Base-by-base conservation (phyloP, 2,888 invertebrate genomes). In the Perdita meconis region DNA sequence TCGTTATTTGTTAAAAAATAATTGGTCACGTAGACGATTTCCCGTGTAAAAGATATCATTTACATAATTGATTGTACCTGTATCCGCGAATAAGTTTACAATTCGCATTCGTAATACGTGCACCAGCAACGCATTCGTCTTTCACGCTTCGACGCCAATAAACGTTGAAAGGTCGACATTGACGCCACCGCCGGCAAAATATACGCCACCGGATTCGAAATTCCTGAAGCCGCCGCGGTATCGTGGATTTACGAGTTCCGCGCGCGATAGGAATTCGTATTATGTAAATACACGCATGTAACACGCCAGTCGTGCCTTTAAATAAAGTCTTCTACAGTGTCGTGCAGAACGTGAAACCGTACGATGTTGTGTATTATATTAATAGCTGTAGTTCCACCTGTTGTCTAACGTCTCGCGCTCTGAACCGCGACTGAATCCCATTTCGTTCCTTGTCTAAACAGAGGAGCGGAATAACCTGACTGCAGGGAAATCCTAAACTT, bases 281-380 rank as follows among this genome's bases (percentile, higher is more conserved):
- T 81, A 80, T 81, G 74, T 81, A 81, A 81, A 81, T 80, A 80
- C 67, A 40, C 56, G 55, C 16, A 47, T 69, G 66, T 70, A 73
- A 70, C 63, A 47, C 47, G 50, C 63, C 74, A 51, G 74, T 65
- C 64, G 78, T 71, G 72, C 63, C 78, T 82, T 82, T 81, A 81
- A 82, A 82, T 82, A 78, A 82, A 82, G 70, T 81, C 70, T 79
- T 81, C 75, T 81, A 75, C 69, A 72, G 69, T 72, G 68, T 78
- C 74, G 59, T 42, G 36, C 47, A 65, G 50, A 40, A 47, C 65
- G 34, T 55, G 42, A 59, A 64, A 53, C 50, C 38, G 26, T 63
- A 36, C 57, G 64, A 50, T 63, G 30, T 64, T 74, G 26, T 74
- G 26, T 61, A 74, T 59, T 71, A 55, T 78, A 81, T 82, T 82